A percentile compares a stretch with the other conserved stretches of the same genome.
These are phyloP conservation scores for Zhuqinia jingwanae DNA, from an alignment of 2,888 invertebrate genomes.

Conservation along the genomic window DNA sequence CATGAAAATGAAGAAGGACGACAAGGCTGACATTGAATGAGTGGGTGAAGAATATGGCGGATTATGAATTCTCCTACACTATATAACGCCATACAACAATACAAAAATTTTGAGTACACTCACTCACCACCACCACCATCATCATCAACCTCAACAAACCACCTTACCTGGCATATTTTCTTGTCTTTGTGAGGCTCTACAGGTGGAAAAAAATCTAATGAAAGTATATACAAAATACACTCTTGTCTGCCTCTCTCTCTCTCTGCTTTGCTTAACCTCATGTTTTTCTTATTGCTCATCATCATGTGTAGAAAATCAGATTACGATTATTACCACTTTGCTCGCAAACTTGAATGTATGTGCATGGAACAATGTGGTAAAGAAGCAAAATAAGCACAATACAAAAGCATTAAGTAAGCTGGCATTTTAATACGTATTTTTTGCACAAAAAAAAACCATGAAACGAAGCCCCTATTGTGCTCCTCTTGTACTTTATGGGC, in stretches of 20 bases:
- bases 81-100: constrained; percentile 10
- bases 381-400: too few relatives aligned
- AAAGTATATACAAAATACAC: background rate
- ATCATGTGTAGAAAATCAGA: constrained; percentile 23
- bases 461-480: constrained; percentile 34
- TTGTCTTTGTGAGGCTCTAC: background rate
- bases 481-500: background rate
- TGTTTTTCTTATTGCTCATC: constrained; percentile 4
- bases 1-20: constrained; percentile 32
- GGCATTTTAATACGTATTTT: background rate
- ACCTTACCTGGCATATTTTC: constrained; percentile 38
- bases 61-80: constrained; percentile 48
- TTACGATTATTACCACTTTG: constrained; percentile 22
- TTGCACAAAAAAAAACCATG: constrained; percentile 31
- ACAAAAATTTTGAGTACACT: constrained; percentile 20
- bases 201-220: constrained; percentile 19
- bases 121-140: constrained; percentile 27
- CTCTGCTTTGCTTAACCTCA: background rate
- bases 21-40: constrained; percentile 60
- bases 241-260: background rate
- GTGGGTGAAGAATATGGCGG: constrained; percentile 71
- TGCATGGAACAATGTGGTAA: constrained; percentile 71
- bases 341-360: constrained; percentile 54
- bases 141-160: background rate
- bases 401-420: background rate